Evolutionary conservation across 2,113 vertebrate genomes (phyloP).

Genomic region (Calidris pugnax): DNA sequence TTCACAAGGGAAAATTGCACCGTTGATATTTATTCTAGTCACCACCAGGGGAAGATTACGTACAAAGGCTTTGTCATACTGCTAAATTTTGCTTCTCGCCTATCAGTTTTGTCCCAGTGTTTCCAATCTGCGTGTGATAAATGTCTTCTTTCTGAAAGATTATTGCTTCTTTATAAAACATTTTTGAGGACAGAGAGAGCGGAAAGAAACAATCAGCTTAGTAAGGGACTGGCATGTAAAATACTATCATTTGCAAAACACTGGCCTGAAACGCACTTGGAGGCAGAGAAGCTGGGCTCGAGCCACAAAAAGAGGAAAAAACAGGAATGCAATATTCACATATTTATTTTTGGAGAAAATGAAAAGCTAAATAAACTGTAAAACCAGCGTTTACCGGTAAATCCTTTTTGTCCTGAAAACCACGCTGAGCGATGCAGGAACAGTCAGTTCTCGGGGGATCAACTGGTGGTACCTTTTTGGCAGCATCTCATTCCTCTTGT

Average conservation of each 20-base stretch:
- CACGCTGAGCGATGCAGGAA: neutral
- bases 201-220: slow-evolving; percentile 10
- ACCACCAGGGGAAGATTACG: neutral
- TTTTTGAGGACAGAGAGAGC: neutral
- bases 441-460: slow-evolving; percentile 6
- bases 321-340: neutral
- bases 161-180: slow-evolving; percentile 31
- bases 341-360: slow-evolving; percentile 32
- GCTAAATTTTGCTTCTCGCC: neutral
- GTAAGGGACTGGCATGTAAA: slow-evolving; percentile 58
- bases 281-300: neutral
- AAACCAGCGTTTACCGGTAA: neutral
- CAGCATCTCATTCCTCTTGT: neutral
- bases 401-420: neutral
- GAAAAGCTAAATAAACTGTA: slow-evolving; percentile 16
- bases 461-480: neutral
- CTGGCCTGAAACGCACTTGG: neutral
- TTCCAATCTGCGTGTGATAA: slow-evolving; percentile 1
- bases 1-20: neutral
- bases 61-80: neutral
- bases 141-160: slow-evolving; percentile 35
- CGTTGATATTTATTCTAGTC: neutral
- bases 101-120: neutral
- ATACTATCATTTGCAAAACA: slow-evolving; percentile 51
- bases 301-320: neutral